Base-by-base conservation (phyloP, 2,888 invertebrate species). In the Dasypogon diadema region DNA sequence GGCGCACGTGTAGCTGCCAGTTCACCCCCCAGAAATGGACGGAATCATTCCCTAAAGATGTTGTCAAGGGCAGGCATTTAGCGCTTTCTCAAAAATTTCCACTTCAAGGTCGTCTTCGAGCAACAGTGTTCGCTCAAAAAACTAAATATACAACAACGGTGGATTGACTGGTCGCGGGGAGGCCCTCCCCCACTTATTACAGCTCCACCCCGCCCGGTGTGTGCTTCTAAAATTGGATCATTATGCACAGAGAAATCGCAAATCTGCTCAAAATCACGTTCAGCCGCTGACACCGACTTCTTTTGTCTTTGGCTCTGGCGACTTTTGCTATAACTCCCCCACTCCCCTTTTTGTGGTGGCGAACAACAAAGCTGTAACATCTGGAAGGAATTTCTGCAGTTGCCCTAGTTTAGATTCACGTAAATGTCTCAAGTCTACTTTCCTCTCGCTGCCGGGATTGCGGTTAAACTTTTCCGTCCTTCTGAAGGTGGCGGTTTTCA, bases 221-320 rank as follows among this genome's bases (percentile, higher is more conserved):
- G 65, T 48, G 26, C 48, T 68, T 46, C 65, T 68, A 68, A 68
- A 68, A 68, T 68, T 68, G 65, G 26, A 68, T 22, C 56, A 56
- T 4, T 21, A 18, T 8, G 26, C n/a, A 56, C 5, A 24, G 21
- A 63, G 24, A 42, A 63, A 42, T 42, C 42, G 63, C 22, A 63
- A 34, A 42, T 42, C 42, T 63, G 14, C 37, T 42, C 1, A 30
- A 63, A 22, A 42, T n/a, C 42, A n/a, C 46, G 8, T 18, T 5
- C 8, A 30, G 16, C 26, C 30, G n/a, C 58, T 16, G 14, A 26
- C 2, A 5, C n/a, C 16, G 6, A 34, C 24, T 14, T 14, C 5
- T 30, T 14, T 58, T 16, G 24, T 16, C 14, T 46, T 42, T n/a
- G 5, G 18, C 46, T 16, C 42, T 16, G 60, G n/a, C 6, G 60